Conservation (phyloP, 2,797 vertebrate species). For the Hemitrygon akajei region DNA sequence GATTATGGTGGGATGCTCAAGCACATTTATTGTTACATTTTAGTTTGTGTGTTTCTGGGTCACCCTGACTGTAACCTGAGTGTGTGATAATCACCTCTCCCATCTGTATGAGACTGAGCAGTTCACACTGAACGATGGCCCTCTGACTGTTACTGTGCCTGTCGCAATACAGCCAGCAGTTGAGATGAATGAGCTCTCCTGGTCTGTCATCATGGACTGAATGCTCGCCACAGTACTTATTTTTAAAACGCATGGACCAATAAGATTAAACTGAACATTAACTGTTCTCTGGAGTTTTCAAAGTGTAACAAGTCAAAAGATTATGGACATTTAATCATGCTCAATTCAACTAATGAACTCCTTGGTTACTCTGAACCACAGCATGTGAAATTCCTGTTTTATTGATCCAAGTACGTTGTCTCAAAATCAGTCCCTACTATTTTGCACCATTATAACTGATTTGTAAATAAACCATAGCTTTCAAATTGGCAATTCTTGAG, state of each 20-base stretch:
- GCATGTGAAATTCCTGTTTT: neutral
- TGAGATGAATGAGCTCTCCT: too few relatives aligned
- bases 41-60: too few relatives aligned
- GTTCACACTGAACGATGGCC: too few relatives aligned
- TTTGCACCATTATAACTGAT: neutral
- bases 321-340: neutral
- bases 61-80: too few relatives aligned
- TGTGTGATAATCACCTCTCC: too few relatives aligned
- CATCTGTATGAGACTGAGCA: too few relatives aligned
- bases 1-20: too few relatives aligned
- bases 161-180: too few relatives aligned
- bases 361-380: neutral
- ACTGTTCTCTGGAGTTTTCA: neutral
- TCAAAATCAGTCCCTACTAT: neutral
- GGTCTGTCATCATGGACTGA: too few relatives aligned
- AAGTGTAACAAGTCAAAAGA: neutral
- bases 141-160: too few relatives aligned
- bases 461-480: neutral
- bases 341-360: neutral
- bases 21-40: too few relatives aligned
- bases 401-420: neutral
- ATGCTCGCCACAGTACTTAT: neutral
- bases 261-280: neutral
- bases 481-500: neutral
- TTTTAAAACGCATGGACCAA: neutral